Percentiles rank a stretch among this genome's conserved stretches.
Evolutionary conservation across 2,888 invertebrate genomes (phyloP).

Genomic region (Neoitamus cyanurus): DNA sequence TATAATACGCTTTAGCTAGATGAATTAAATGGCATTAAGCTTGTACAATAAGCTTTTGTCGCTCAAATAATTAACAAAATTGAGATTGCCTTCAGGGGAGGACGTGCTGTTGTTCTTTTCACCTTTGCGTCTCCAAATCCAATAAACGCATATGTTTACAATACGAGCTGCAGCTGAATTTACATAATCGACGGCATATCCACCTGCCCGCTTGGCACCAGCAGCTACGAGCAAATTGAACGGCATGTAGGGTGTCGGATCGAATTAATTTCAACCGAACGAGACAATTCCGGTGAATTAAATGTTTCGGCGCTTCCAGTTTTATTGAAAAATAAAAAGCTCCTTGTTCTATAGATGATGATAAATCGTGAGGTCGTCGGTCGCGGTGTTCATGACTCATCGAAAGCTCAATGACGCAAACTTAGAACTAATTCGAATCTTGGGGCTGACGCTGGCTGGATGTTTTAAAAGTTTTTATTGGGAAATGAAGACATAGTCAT

Average conservation of each 20-base stretch:
- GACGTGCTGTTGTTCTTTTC: background rate
- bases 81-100: background rate
- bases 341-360: background rate
- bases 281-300: background rate
- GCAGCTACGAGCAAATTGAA: background rate
- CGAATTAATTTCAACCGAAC: background rate
- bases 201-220: background rate
- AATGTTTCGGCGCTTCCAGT: background rate
- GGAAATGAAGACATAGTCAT: conserved; percentile 17
- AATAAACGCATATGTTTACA: background rate
- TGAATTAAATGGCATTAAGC: background rate
- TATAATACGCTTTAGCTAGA: background rate
- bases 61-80: background rate
- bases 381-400: background rate
- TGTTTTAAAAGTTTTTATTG: conserved; percentile 1
- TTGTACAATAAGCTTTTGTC: background rate
- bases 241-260: background rate
- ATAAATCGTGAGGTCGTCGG: background rate
- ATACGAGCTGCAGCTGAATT: background rate
- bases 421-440: conserved; percentile 6
- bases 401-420: background rate
- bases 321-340: conserved; percentile 19
- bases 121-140: background rate
- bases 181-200: background rate
- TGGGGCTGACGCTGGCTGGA: background rate